Evolutionary conservation across 2,113 vertebrate species (phyloP).

Genomic region (Piaya cayana): DNA sequence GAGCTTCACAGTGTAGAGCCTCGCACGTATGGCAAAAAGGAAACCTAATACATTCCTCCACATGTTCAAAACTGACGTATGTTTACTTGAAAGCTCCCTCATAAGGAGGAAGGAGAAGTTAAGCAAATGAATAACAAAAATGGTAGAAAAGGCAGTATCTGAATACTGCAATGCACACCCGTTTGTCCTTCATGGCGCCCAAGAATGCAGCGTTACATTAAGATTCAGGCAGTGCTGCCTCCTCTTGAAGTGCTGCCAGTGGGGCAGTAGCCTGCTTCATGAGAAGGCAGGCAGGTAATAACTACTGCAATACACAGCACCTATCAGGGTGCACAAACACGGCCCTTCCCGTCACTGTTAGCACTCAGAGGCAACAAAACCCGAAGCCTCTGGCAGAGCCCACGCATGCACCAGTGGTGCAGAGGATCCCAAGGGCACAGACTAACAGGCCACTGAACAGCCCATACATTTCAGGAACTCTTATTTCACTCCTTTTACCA

Average conservation of each 20-base stretch:
- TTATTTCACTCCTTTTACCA: not conserved
- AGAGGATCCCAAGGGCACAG: not conserved
- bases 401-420: not conserved
- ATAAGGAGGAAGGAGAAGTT: not conserved
- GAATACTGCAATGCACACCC: not conserved
- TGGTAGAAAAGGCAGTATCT: not conserved
- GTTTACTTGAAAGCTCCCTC: not conserved
- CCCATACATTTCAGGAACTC: not conserved
- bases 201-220: not conserved
- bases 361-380: not conserved
- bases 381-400: not conserved
- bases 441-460: not conserved
- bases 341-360: not conserved
- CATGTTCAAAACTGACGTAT: not conserved
- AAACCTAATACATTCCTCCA: not conserved
- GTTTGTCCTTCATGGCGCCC: not conserved
- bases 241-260: not conserved
- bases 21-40: fast-evolving
- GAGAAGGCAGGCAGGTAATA: not conserved
- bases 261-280: not conserved
- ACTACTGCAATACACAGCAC: not conserved
- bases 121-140: not conserved
- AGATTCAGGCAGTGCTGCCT: not conserved
- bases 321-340: not conserved
- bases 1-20: not conserved